These are phyloP conservation scores for Oscheius myriophilus DNA, from an alignment of 2,888 invertebrate species.

Conservation along the genomic window DNA sequence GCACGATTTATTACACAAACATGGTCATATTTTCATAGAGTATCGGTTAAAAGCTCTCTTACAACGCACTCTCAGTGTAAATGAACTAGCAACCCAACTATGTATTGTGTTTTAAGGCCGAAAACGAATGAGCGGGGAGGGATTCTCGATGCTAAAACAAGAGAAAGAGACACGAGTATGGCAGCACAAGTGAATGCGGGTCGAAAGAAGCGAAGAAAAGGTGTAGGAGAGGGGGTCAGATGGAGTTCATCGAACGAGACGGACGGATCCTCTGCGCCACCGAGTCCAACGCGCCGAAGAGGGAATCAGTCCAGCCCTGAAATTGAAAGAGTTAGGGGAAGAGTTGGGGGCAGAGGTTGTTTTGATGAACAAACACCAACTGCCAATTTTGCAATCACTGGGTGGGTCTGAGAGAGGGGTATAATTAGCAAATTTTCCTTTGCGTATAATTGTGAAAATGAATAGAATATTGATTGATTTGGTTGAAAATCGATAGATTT, in stretches of 20 bases:
- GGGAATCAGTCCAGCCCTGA: constrained; percentile 62
- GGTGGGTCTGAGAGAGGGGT: too few relatives aligned
- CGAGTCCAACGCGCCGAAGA: constrained; percentile 63
- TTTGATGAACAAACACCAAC: too few relatives aligned
- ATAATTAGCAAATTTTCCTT: background rate
- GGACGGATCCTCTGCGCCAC: constrained; percentile 54
- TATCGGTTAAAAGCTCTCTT: too few relatives aligned
- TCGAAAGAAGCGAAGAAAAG: background rate
- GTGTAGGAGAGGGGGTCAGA: constrained; percentile 1
- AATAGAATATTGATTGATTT: too few relatives aligned
- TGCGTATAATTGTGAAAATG: too few relatives aligned
- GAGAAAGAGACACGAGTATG: constrained; percentile 15
- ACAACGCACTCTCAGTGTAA: too few relatives aligned
- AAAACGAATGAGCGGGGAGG: background rate
- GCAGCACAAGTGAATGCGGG: constrained; percentile 7
- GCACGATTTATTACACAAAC: too few relatives aligned
- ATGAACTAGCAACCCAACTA: too few relatives aligned
- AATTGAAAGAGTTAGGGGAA: background rate
- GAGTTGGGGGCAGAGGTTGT: background rate
- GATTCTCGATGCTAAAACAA: background rate
- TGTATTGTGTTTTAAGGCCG: too few relatives aligned
- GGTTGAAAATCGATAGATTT: too few relatives aligned
- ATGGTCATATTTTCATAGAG: too few relatives aligned
- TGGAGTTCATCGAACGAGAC: constrained; percentile 37
- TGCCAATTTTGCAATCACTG: too few relatives aligned